phyloP scores from a whole-genome alignment of 2,888 invertebrate species.

The Oscheius sp. region DNA sequence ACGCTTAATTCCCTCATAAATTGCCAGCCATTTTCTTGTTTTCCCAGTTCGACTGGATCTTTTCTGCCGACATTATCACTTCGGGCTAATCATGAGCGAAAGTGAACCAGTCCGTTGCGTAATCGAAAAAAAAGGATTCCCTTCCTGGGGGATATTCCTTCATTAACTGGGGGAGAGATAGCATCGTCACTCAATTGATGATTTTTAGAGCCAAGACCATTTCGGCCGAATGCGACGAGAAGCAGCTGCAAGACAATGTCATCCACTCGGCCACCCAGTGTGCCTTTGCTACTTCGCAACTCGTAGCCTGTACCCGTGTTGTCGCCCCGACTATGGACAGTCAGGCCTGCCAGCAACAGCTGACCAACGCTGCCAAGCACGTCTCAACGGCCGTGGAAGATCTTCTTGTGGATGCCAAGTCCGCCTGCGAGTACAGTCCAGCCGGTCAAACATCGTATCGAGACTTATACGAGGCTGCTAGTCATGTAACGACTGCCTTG shows the following conservation, averaged over 20 bases:
- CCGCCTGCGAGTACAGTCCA: slow-evolving; percentile 46
- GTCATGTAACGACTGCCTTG: slow-evolving; percentile 82
- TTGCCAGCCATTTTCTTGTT: not conserved
- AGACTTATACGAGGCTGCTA: slow-evolving; percentile 83
- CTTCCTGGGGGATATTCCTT: too few relatives aligned
- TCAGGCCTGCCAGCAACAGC: slow-evolving; percentile 82
- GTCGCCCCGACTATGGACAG: slow-evolving; percentile 76
- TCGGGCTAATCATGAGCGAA: slow-evolving; percentile 1
- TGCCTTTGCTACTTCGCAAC: slow-evolving; percentile 93
- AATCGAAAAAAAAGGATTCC: too few relatives aligned
- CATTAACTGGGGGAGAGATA: not conserved
- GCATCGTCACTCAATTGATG: not conserved
- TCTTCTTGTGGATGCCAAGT: slow-evolving; percentile 78
- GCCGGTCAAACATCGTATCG: slow-evolving; percentile 74
- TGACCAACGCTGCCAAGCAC: slow-evolving; percentile 85
- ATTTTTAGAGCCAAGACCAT: slow-evolving; percentile 87
- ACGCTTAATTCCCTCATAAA: not conserved
- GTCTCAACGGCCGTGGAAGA: slow-evolving; percentile 90
- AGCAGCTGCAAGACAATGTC: slow-evolving; percentile 76
- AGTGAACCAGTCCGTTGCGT: not conserved
- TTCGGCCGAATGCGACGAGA: slow-evolving; percentile 84
- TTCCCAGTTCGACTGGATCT: slow-evolving; percentile 9
- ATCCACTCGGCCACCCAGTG: slow-evolving; percentile 96
- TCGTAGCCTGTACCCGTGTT: slow-evolving; percentile 79
- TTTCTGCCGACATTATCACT: not conserved